Percentiles rank a stretch among this genome's conserved stretches.
phyloP scores from a whole-genome alignment of 37 sponge, comb jelly and placozoan genomes.

The Halisarca cf. caerulea region DNA sequence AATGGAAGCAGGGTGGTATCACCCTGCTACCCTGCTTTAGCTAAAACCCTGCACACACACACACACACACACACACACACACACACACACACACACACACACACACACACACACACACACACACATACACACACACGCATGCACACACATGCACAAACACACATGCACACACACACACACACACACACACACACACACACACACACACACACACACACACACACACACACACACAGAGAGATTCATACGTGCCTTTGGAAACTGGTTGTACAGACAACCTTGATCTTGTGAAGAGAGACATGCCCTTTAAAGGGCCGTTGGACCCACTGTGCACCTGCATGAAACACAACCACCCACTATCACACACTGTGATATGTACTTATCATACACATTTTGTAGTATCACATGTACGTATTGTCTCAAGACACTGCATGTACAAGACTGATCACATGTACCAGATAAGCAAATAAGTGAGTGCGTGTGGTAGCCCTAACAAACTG shows the following conservation, averaged over 20 bases:
- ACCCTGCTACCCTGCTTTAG: too few species aligned
- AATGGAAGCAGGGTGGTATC: too few species aligned
- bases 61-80: too few species aligned
- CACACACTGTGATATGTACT: neutral
- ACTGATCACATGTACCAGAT: too few species aligned
- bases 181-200: neutral
- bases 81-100: too few species aligned
- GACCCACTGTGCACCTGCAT: neutral
- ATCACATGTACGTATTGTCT: neutral
- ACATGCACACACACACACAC: neutral
- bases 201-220: neutral
- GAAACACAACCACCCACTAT: neutral
- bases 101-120: too few species aligned
- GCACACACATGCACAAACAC: too few species aligned
- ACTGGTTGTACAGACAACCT: constrained; percentile 64
- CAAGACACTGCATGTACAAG: neutral
- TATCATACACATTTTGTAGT: neutral
- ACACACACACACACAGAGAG: neutral
- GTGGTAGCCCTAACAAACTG: too few species aligned
- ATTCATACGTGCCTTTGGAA: constrained; percentile 28
- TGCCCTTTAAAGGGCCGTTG: constrained; percentile 23
- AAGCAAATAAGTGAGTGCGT: too few species aligned
- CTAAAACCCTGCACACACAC: too few species aligned
- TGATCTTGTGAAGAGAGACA: constrained; percentile 37
- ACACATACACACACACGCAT: neutral